Percentiles rank a stretch among this genome's conserved stretches.
Conservation (phyloP, 1,140 invertebrate species). For the Anastrepha obliqua region DNA sequence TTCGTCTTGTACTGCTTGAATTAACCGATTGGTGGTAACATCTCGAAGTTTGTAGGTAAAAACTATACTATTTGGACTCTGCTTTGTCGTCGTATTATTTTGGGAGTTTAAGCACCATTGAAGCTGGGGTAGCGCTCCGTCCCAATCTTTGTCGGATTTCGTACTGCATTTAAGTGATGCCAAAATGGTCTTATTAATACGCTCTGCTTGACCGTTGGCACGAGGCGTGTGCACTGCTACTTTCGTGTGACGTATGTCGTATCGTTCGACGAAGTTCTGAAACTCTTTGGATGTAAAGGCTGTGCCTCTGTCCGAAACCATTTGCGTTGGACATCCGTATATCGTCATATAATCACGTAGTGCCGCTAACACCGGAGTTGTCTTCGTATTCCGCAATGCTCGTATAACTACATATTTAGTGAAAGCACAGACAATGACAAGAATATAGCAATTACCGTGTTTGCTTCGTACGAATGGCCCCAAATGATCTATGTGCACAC, state of each 20-base stretch:
- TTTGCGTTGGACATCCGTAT: slow-evolving; percentile 57
- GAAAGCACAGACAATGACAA: slow-evolving; percentile 56
- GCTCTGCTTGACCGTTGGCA: slow-evolving; percentile 63
- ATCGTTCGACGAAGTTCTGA: slow-evolving; percentile 59
- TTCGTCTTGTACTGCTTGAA: neutral
- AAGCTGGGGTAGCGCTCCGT: neutral
- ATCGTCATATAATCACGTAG: neutral
- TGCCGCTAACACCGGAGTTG: slow-evolving; percentile 55
- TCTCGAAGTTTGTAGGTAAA: neutral
- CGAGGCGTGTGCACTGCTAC: slow-evolving; percentile 67
- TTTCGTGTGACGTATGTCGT: slow-evolving; percentile 62
- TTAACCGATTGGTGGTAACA: neutral
- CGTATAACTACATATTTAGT: slow-evolving; percentile 28
- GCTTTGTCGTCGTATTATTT: slow-evolving; percentile 11
- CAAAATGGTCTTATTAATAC: slow-evolving; percentile 57
- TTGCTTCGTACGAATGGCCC: slow-evolving; percentile 63
- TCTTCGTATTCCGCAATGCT: slow-evolving; percentile 28
- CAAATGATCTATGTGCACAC: slow-evolving; percentile 64
- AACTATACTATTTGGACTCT: neutral
- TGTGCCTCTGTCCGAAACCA: slow-evolving; percentile 64
- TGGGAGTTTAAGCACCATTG: slow-evolving; percentile 54
- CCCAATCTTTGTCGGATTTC: neutral
- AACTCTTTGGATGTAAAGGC: slow-evolving; percentile 66
- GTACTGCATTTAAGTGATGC: neutral
- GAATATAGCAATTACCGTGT: slow-evolving; percentile 54